A percentile compares a stretch with the other conserved stretches of the same genome.
phyloP scores from a whole-genome alignment of 2,888 invertebrate genomes.

The Nebria brevicollis region DNA sequence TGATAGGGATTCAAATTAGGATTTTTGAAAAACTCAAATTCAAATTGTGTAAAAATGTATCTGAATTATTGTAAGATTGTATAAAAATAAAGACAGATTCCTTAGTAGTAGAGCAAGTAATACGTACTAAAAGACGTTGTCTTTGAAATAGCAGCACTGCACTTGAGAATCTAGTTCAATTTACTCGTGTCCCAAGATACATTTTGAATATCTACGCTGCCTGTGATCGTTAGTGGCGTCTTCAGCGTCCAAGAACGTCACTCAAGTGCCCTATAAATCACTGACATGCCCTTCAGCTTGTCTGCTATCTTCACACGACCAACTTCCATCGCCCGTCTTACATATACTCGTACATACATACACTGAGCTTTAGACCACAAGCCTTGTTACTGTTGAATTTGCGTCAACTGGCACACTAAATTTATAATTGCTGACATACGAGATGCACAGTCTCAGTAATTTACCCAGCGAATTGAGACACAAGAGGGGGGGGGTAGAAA shows the following conservation, averaged over 20 bases:
- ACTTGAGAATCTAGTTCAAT: neutral
- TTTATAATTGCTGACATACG: neutral
- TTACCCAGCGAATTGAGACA: too few species aligned
- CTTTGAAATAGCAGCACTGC: neutral
- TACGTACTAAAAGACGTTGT: neutral
- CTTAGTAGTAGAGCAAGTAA: too few species aligned
- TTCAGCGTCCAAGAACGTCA: constrained; percentile 38
- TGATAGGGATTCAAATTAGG: too few species aligned
- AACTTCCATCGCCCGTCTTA: neutral
- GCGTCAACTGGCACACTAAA: neutral
- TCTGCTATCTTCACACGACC: neutral
- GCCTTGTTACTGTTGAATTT: neutral
- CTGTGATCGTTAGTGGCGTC: constrained; percentile 39
- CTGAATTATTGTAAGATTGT: too few species aligned
- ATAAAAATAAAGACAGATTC: too few species aligned
- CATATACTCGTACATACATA: neutral
- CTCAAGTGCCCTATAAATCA: constrained; percentile 40
- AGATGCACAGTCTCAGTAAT: too few species aligned
- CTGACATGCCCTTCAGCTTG: constrained; percentile 22
- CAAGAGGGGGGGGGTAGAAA: too few species aligned
- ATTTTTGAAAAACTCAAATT: too few species aligned
- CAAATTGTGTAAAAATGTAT: too few species aligned
- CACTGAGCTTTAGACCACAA: neutral
- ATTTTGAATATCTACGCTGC: neutral
- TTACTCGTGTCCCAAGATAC: neutral